These are phyloP conservation scores for Microchirus variegatus DNA, from an alignment of 2,797 vertebrate species.

Conservation along the genomic window DNA sequence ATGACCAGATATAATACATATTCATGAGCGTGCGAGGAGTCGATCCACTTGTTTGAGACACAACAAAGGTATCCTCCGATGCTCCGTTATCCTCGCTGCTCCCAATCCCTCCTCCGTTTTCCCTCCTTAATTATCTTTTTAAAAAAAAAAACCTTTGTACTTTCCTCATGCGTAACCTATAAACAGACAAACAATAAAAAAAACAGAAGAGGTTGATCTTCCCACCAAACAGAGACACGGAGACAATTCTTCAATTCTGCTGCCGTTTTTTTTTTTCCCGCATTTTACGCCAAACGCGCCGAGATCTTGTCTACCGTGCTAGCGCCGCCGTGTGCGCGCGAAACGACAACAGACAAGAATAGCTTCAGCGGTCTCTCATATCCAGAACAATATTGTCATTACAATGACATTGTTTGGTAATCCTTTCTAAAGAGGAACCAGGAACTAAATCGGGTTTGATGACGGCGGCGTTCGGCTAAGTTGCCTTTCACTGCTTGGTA, in stretches of 20 bases:
- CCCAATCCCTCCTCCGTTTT: slow-evolving; percentile 71
- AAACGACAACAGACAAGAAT: slow-evolving; percentile 53
- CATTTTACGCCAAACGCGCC: slow-evolving; percentile 5
- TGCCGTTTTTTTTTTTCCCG: background rate
- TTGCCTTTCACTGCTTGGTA: slow-evolving; percentile 64
- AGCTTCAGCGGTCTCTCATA: slow-evolving; percentile 54
- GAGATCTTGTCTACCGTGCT: background rate
- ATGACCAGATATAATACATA: slow-evolving; percentile 73
- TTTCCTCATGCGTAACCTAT: slow-evolving; percentile 63
- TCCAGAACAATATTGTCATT: slow-evolving; percentile 76
- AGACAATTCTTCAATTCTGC: slow-evolving; percentile 9
- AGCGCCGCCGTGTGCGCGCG: slow-evolving; percentile 23
- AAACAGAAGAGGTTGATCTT: slow-evolving; percentile 51
- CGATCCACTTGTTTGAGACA: slow-evolving; percentile 69
- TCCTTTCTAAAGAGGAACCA: slow-evolving; percentile 76
- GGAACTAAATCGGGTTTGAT: slow-evolving; percentile 75
- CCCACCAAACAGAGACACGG: slow-evolving; percentile 20
- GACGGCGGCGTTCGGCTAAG: slow-evolving; percentile 63
- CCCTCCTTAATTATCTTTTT: too few species aligned
- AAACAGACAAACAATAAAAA: slow-evolving; percentile 64
- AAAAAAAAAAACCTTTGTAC: slow-evolving; percentile 74
- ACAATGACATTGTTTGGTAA: slow-evolving; percentile 79
- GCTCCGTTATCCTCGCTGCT: slow-evolving; percentile 66
- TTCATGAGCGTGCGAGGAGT: slow-evolving; percentile 68
- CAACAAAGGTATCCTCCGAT: slow-evolving; percentile 74